phyloP scores from a whole-genome alignment of 35 echinoderm and acorn worm genomes.

The Strongylocentrotus purpuratus region DNA sequence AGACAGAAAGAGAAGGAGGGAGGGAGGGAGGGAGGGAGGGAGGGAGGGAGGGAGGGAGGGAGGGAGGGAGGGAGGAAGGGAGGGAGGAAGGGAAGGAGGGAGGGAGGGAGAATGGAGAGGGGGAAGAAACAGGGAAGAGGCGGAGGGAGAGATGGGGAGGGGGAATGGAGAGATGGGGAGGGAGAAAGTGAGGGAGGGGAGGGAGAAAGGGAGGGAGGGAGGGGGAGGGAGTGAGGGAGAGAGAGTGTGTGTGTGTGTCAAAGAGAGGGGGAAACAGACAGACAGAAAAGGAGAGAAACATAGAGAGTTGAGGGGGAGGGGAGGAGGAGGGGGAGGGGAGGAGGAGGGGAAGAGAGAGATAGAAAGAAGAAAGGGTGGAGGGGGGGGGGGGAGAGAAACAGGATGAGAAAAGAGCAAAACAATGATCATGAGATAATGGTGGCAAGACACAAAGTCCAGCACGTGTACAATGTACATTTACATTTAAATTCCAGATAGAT shows the following conservation, averaged over 20 bases:
- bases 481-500: too few species aligned
- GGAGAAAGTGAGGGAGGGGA: background rate
- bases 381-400: too few species aligned
- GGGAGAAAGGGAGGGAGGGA: background rate
- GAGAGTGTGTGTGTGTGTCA: too few species aligned
- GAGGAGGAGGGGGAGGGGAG: background rate
- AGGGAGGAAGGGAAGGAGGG: background rate
- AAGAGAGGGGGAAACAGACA: too few species aligned
- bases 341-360: too few species aligned
- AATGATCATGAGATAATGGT: too few species aligned
- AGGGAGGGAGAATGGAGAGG: background rate
- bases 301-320: too few species aligned
- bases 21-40: background rate
- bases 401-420: too few species aligned
- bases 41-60: background rate
- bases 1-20: background rate
- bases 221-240: too few species aligned
- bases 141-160: background rate
- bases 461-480: too few species aligned
- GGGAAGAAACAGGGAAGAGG: background rate
- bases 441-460: too few species aligned
- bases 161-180: background rate
- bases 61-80: background rate
- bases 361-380: background rate
- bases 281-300: too few species aligned